phyloP scores from a whole-genome alignment of 2,113 vertebrate genomes.

The Melanotaenia duboulayi region DNA sequence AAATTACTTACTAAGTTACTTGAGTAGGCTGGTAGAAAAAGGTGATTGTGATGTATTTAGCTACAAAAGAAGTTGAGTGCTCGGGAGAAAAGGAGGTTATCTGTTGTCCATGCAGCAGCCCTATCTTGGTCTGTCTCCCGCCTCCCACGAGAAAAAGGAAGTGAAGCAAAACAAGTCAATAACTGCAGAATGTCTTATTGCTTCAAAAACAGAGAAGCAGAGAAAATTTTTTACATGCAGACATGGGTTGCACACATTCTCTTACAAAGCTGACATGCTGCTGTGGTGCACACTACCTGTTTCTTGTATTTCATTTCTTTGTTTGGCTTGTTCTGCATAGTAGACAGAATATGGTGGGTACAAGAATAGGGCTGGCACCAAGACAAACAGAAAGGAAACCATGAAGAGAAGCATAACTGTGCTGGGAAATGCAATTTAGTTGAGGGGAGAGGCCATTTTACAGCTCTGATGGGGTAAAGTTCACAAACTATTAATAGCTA shows the following conservation, averaged over 20 bases:
- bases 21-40: slow-evolving; percentile 59
- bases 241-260: slow-evolving; percentile 8
- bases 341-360: slow-evolving; percentile 17
- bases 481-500: slow-evolving; percentile 60
- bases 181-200: slow-evolving; percentile 50
- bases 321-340: slow-evolving; percentile 12
- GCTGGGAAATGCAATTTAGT: slow-evolving; percentile 54
- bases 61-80: slow-evolving; percentile 58
- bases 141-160: slow-evolving; percentile 50
- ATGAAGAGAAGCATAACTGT: slow-evolving; percentile 26
- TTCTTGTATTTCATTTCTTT: slow-evolving; percentile 5
- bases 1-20: slow-evolving; percentile 26
- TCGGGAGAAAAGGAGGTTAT: slow-evolving; percentile 42
- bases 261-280: neutral
- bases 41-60: slow-evolving; percentile 61
- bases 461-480: slow-evolving; percentile 41
- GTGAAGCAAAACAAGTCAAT: slow-evolving; percentile 68
- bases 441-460: slow-evolving; percentile 27
- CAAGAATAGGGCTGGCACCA: slow-evolving; percentile 9
- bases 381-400: slow-evolving; percentile 18
- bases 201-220: slow-evolving; percentile 36
- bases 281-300: slow-evolving; percentile 1
- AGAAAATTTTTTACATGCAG: slow-evolving; percentile 5
- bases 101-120: slow-evolving; percentile 45
- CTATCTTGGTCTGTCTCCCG: slow-evolving; percentile 41